Evolutionary conservation across 2,113 vertebrate species (phyloP), one percentile per base, ranked within the genome.

Genomic region (Lepisosteus osseus): DNA sequence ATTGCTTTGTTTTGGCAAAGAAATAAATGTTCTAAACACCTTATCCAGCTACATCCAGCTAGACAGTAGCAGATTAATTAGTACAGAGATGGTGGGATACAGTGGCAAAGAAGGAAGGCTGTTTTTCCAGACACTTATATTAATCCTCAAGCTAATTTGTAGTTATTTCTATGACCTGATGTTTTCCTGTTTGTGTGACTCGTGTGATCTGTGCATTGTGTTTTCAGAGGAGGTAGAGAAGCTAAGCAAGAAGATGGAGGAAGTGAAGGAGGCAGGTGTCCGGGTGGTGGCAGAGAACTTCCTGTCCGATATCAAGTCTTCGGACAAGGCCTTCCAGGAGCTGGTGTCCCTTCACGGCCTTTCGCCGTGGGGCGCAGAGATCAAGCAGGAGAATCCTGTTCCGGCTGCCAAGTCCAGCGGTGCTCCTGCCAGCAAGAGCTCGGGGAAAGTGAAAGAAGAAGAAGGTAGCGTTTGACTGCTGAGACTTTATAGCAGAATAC

Each of bases 171-270:
- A 29, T 1, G 29, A 29, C 29, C 29, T 29, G 29, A 29, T 29
- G 29, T 29, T 29, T 29, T 29, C 29, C 29, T 29, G 29, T 29
- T 29, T 29, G 29, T 29, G 29, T 29, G 29, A 29, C 29, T 29
- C 29, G 29, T 29, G 29, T 59, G 57, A 13, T 59, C n/a, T 59
- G 11, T 59, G 12, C 12, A 1, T 11, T 59, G 57, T 59, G 3
- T 54, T 11, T 56, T 71, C 92, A 99, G 97, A 97, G 90, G 97
- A 99, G 65, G 82, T 99, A 11, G 96, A 99, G 75, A 99, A 98
- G 79, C 95, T 98, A 95, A 93, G 67, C 72, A 99, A 97, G 87
- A 99, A 98, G 82, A 99, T 99, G 96, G 97, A 97, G 73, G 97
- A 99, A 71, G 92, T 91, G 1, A 93, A 92, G 70, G 95, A 93